Conservation (phyloP, 2,797 vertebrate species). For the Octomys mimax region DNA sequence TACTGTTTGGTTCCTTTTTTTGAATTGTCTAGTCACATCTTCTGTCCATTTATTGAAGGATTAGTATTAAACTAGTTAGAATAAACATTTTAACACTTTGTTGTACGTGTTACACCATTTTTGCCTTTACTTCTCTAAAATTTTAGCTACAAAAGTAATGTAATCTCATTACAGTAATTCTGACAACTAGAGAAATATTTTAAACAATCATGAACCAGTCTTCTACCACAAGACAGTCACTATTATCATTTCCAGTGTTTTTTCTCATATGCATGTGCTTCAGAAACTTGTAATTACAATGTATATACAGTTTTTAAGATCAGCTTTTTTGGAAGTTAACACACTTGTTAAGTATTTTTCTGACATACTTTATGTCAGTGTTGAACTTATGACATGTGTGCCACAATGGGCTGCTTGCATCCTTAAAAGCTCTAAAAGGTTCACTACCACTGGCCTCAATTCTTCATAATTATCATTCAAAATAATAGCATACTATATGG, state of each 20-base stretch:
- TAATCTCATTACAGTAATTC: slow-evolving; percentile 1
- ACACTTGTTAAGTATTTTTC: not conserved
- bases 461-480: slow-evolving; percentile 50
- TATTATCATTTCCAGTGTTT: slow-evolving; percentile 29
- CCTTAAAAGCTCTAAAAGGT: not conserved
- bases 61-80: slow-evolving; percentile 1
- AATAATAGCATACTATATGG: not conserved
- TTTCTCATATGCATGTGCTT: not conserved
- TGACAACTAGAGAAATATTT: slow-evolving; percentile 47
- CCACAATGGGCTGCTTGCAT: not conserved
- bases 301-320: slow-evolving; percentile 50
- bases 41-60: slow-evolving; percentile 37
- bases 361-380: not conserved
- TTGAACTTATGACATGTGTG: not conserved
- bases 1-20: slow-evolving; percentile 41
- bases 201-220: slow-evolving; percentile 16
- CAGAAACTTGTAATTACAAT: not conserved
- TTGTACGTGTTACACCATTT: slow-evolving; percentile 31
- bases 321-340: not conserved
- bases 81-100: slow-evolving; percentile 17
- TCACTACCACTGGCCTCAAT: not conserved
- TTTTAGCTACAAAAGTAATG: slow-evolving; percentile 42
- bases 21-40: not conserved
- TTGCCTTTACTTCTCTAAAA: slow-evolving; percentile 50
- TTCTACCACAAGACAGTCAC: not conserved